Base-by-base conservation (phyloP, 2,888 invertebrate genomes). In the Drosophila maculinotata region DNA sequence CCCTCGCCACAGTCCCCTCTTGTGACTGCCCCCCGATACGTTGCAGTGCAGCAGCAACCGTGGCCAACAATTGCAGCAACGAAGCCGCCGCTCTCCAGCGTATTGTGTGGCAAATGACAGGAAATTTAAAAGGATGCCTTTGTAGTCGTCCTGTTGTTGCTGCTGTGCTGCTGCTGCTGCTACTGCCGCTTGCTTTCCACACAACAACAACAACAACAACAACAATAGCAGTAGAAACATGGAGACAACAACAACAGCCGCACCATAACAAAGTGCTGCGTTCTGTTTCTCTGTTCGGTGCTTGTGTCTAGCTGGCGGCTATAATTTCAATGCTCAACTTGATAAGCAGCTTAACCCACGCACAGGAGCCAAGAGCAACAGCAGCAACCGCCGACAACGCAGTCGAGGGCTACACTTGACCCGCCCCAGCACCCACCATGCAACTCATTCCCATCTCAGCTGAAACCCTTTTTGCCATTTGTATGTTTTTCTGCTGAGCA, bases 41-140 rank as follows among this genome's bases (percentile, higher is more conserved):
- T 47, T 47, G 63, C 73, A 51, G 28, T 41, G 54, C 41, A 49
- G 59, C 56, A 49, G 59, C 56, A 47, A 39, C 45, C 53, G 54
- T 69, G 73, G 56, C 74, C 67, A 68, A 70, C 83, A 79, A 83
- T 83, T 83, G 86, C 81, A 75, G 82, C 66, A 62, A 68, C 45
- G 72, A 48, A 49, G 71, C 67, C 62, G 75, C 75, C 75, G 78
- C 68, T 86, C 83, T 84, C 87, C 57, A 75, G 87, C 81, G 83
- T 84, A 84, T 84, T 84, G 83, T 83, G 87, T 80, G 79, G 84
- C 87, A 84, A 84, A 84, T 84, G 84, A 87, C 87, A 87, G 87
- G 84, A 84, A 87, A 87, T 87, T 84, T 84, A 84, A 84, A 84
- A 87, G 87, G 84, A 84, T 87, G 84, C 84, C 84, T 87, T 87